Evolutionary conservation across 1,140 invertebrate species (phyloP).

Genomic region (Brachionus calyciflorus): DNA sequence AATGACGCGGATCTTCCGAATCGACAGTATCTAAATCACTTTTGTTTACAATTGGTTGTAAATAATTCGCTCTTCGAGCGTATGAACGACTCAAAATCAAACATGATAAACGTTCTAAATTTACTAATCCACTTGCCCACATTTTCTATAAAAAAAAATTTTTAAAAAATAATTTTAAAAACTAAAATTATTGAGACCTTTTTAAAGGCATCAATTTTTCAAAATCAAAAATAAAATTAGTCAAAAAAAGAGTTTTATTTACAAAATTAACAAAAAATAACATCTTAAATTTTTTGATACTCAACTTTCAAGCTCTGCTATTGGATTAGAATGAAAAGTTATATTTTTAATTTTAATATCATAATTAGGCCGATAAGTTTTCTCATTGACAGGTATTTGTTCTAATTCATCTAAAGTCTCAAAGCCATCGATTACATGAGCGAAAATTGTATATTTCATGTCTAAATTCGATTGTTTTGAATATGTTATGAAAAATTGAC

Average conservation of each 20-base stretch:
- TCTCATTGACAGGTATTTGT: conserved; percentile 42
- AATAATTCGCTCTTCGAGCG: neutral
- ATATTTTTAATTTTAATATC: conserved; percentile 79
- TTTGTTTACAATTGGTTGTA: conserved; percentile 35
- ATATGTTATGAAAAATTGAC: conserved; percentile 95
- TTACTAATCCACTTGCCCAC: neutral
- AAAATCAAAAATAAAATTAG: neutral
- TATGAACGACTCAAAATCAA: neutral
- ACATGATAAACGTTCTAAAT: neutral
- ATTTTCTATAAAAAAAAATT: neutral
- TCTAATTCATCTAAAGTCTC: conserved; percentile 43
- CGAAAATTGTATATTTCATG: conserved; percentile 94
- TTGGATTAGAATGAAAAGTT: conserved; percentile 89
- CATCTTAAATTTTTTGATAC: neutral
- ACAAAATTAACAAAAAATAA: neutral
- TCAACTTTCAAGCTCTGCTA: conserved; percentile 64
- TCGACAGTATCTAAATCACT: conserved; percentile 24
- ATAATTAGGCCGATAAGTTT: conserved; percentile 69
- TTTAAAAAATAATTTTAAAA: neutral
- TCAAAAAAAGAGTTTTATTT: neutral
- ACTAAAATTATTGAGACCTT: neutral
- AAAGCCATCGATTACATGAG: conserved; percentile 65
- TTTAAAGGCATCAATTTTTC: neutral
- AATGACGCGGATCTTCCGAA: conserved; percentile 10
- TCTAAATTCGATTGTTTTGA: conserved; percentile 95